Evolutionary conservation across 2,888 invertebrate species (phyloP).

Genomic region (Oscheius onirici): DNA sequence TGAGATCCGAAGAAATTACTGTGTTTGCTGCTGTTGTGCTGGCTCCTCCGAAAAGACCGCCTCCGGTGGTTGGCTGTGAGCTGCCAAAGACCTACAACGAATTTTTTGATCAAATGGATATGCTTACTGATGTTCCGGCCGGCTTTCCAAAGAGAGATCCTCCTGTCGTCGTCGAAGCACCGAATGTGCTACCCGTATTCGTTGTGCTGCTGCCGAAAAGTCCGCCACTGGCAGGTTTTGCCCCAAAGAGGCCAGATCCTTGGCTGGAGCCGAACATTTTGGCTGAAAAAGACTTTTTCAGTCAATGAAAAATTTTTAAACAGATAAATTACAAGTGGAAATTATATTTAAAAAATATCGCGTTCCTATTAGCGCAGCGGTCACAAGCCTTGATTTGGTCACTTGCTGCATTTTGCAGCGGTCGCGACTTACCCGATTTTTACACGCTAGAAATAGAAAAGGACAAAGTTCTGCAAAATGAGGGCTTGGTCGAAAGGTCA

Average conservation of each 20-base stretch:
- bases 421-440: no score
- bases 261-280: background rate
- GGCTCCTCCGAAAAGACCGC: background rate
- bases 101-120: background rate
- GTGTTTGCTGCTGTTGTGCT: background rate
- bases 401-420: no score
- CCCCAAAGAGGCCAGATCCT: background rate
- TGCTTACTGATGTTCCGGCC: background rate
- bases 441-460: no score
- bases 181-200: slow-evolving; percentile 5
- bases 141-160: slow-evolving; percentile 7
- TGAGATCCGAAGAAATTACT: background rate
- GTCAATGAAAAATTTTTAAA: no score
- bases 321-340: no score
- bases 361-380: no score
- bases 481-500: no score
- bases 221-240: slow-evolving; percentile 6
- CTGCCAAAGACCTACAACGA: background rate
- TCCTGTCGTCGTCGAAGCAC: background rate
- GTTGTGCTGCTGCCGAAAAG: slow-evolving; percentile 10
- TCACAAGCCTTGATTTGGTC: no score
- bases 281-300: no score
- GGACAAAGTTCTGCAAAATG: no score
- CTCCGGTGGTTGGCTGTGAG: no score
- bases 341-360: no score